Percentiles rank a stretch among this genome's conserved stretches.
phyloP scores from a whole-genome alignment of 1,140 invertebrate genomes.

The Brachionus angularis region DNA sequence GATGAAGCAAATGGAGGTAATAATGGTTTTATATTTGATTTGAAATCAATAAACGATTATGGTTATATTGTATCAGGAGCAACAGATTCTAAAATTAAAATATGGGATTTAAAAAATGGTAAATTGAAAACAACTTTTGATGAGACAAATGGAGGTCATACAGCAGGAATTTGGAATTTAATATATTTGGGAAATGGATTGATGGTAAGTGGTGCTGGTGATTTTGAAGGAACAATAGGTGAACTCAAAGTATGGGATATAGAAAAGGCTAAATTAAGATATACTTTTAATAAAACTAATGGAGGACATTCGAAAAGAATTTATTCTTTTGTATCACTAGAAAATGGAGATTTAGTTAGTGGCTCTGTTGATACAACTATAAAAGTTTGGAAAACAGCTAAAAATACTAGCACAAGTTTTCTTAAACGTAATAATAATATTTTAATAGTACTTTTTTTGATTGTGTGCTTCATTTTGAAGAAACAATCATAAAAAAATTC shows the following conservation, averaged over 20 bases:
- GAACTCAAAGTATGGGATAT: slow-evolving; percentile 3
- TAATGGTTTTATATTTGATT: background rate
- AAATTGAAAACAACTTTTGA: too few relatives aligned
- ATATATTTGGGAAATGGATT: background rate
- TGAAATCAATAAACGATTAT: too few relatives aligned
- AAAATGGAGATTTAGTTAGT: slow-evolving; percentile 2
- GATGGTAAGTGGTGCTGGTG: slow-evolving; percentile 12
- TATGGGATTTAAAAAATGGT: too few relatives aligned
- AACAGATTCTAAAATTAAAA: too few relatives aligned
- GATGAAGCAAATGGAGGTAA: background rate
- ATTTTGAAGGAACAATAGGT: background rate
- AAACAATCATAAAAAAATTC: too few relatives aligned
- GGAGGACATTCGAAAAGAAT: slow-evolving; percentile 3
- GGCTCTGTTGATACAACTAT: background rate
- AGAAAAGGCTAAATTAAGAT: background rate
- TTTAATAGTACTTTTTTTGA: too few relatives aligned
- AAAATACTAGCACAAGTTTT: too few relatives aligned
- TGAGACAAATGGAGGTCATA: too few relatives aligned
- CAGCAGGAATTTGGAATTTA: background rate
- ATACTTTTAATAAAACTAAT: background rate
- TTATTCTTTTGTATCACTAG: background rate
- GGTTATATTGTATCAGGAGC: too few relatives aligned
- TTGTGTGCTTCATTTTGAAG: too few relatives aligned
- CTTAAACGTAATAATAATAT: too few relatives aligned
- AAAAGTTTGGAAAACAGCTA: background rate